Evolutionary conservation across 2,888 invertebrate species (phyloP).

Genomic region (Diaperis boleti): DNA sequence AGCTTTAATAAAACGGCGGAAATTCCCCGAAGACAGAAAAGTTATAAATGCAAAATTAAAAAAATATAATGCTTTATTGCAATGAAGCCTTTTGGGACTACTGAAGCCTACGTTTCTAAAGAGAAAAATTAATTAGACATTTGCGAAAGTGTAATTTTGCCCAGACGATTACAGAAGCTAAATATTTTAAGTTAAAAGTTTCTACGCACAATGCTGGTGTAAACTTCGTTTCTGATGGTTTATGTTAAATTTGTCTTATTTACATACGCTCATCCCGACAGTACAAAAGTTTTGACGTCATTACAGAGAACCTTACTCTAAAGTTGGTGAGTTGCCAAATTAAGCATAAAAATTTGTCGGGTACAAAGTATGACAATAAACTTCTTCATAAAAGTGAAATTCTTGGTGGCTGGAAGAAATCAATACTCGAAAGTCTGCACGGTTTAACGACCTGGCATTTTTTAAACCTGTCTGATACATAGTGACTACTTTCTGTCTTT

Average conservation of each 20-base stretch:
- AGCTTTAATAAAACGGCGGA: slow-evolving; percentile 15
- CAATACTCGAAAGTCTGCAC: neutral
- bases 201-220: slow-evolving; percentile 9
- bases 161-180: neutral
- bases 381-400: neutral
- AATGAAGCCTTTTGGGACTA: neutral
- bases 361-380: slow-evolving; percentile 3
- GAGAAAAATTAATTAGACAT: neutral
- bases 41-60: slow-evolving; percentile 28
- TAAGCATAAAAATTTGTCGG: slow-evolving; percentile 2
- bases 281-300: slow-evolving; percentile 9
- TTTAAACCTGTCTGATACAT: too few relatives aligned
- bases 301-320: slow-evolving; percentile 9
- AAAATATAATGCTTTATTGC: slow-evolving; percentile 19
- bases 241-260: slow-evolving; percentile 20
- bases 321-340: slow-evolving; percentile 12
- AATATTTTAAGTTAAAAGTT: too few relatives aligned
- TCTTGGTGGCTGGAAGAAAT: neutral
- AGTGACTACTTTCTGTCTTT: neutral
- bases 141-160: neutral
- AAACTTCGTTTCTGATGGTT: slow-evolving; percentile 5
- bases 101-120: neutral
- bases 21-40: slow-evolving; percentile 4
- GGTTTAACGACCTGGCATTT: neutral
- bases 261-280: slow-evolving; percentile 8